Evolutionary conservation across 1,140 invertebrate species (phyloP), one percentile per base, ranked within the genome.

Genomic region (Cotesia typhae): DNA sequence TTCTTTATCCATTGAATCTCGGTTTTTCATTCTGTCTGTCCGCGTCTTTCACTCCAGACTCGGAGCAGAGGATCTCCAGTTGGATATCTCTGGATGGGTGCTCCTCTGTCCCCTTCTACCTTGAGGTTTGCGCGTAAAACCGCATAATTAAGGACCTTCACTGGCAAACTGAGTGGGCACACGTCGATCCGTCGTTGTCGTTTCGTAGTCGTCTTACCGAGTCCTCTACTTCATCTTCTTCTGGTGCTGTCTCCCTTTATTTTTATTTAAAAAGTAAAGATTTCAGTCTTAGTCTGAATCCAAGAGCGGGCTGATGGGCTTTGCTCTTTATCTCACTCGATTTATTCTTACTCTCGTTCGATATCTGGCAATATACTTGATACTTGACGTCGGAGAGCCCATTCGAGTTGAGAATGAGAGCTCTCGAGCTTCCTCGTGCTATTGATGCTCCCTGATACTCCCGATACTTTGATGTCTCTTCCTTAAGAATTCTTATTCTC

Each of bases 141-240:
- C 77, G 82, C 79, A 83, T 85, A 84, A 85, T 84, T 83, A 84
- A 85, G 80, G 81, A 76, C 75, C 78, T 59, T 69, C 60, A 75
- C 76, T 76, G 55, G 55, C 63, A 55, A 75, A 67, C 74, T 9
- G 41, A 70, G 69, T 52, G 64, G 69, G 66, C 70, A 74, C 69
- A 68, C 70, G 68, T 76, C 75, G 68, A 74, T 76, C 66, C 69
- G 20, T 73, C 67, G 67, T 79, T 20, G 70, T 74, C 59, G 41
- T 52, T 64, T 64, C 36, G 7, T 55, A 4, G 47, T 65, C 53
- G 14, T 10, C 10, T 12, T 20, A 28, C 17, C 59, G 35, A 61
- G 17, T n/a, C 37, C 38, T 52, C 57, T 51, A 36, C 17, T 57
- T 67, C 35, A 55, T 47, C 37, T 57, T 67, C 65, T 20, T 20